These are phyloP conservation scores for Hyperopisus bebe DNA, from an alignment of 2,113 vertebrate genomes.

Conservation along the genomic window DNA sequence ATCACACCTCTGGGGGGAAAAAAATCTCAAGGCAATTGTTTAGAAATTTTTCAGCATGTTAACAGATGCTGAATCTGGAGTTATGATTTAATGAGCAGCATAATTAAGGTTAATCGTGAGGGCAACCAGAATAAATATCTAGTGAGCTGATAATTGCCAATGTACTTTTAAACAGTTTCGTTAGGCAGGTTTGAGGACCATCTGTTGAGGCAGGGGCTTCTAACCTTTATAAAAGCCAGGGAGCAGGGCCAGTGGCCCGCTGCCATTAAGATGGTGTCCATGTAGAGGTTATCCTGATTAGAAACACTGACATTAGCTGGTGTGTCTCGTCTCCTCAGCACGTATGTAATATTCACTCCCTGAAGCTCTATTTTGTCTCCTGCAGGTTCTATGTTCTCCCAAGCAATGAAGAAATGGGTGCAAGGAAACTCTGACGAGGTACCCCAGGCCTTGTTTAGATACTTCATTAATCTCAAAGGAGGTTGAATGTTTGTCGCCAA, in stretches of 20 bases:
- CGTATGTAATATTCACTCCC: background rate
- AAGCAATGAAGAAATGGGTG: conserved; percentile 90
- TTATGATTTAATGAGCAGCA: background rate
- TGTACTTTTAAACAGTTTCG: background rate
- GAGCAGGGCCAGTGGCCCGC: background rate
- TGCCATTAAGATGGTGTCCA: background rate
- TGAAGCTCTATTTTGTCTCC: background rate
- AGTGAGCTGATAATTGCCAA: background rate
- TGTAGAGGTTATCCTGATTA: background rate
- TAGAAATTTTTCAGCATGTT: background rate
- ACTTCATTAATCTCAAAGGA: background rate
- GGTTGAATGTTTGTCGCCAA: background rate
- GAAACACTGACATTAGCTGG: background rate
- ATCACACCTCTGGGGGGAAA: background rate
- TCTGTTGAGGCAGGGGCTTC: background rate
- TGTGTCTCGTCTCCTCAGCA: background rate
- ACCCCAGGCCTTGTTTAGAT: background rate
- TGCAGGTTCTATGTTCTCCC: conserved; percentile 83
- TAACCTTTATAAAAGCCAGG: background rate
- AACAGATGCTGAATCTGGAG: background rate
- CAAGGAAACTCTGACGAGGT: conserved; percentile 86
- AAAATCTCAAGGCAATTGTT: background rate
- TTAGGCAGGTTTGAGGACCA: background rate
- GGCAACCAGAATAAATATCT: background rate
- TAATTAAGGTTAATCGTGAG: background rate